Evolutionary conservation across 2,888 invertebrate species (phyloP), one percentile per base, ranked within the genome.

Genomic region (Latheticus oryzae): DNA sequence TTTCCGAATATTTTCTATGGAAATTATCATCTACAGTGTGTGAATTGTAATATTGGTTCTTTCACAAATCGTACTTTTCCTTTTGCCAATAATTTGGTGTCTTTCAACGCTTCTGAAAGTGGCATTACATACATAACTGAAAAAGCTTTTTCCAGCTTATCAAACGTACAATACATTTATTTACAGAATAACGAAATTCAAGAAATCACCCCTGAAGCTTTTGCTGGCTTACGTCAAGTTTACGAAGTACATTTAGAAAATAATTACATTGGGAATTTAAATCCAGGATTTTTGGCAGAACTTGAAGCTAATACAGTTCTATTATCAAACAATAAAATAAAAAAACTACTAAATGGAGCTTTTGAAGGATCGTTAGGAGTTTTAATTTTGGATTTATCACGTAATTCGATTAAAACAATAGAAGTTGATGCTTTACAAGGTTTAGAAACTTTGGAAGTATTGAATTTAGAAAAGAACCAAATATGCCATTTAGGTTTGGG

Each of bases 401-500:
- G 68, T 28, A 78, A 77, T 62, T 55, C 68, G 13, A 72, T 78
- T 7, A 64, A 61, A 26, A 69, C 62, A 12, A 33, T 77, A 2
- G 15, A 73, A 33, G 40, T 35, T 19, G 66, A 75, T 28, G 64
- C 75, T 0, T 75, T 78, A 45, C 45, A 58, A 5, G 63, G 69
- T 21, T 58, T 76, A 13, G 63, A 69, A 4, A 67, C 61, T 40
- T 42, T 75, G 24, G 76, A 77, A 60, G 63, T 68, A 19, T 64
- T 78, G 51, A 68, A 75, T 60, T 60, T 78, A 28, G 63, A 70
- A 9, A 59, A 66, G 7, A 78, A 78, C 55, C 43, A 65, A 3
- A 48, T 78, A 9, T 76, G 76, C 50, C 62, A 67, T 43, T 43
- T 78, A 4, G 74, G 76, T n/a, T 59, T 76, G 23, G 76, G 76